Percentiles rank a stretch among this genome's conserved stretches.
These are phyloP conservation scores for Protophormia terraenovae DNA, from an alignment of 2,888 invertebrate species.

Conservation along the genomic window DNA sequence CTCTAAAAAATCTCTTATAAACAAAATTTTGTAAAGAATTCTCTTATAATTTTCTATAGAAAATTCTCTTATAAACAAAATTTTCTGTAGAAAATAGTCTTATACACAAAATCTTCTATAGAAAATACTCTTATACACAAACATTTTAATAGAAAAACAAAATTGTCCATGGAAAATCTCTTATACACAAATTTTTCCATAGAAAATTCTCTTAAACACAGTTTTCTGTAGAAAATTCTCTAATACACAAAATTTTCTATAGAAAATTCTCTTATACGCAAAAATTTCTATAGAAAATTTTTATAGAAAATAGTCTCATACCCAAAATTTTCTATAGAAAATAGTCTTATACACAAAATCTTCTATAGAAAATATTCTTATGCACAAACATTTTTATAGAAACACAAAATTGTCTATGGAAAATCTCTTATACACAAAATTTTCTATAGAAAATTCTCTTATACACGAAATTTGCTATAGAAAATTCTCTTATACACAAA, in stretches of 20 bases:
- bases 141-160: background rate
- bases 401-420: background rate
- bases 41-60: background rate
- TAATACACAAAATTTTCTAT: background rate
- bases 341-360: background rate
- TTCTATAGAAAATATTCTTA: background rate
- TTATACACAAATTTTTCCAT: background rate
- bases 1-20: background rate
- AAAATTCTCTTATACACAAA: background rate
- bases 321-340: background rate
- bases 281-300: background rate
- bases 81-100: background rate
- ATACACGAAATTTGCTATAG: background rate
- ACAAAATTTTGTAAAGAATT: no score
- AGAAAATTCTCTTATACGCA: background rate
- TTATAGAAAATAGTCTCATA: background rate
- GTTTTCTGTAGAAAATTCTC: background rate
- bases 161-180: background rate
- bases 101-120: background rate
- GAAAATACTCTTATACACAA: background rate
- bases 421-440: background rate
- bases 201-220: background rate
- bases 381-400: background rate
- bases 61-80: background rate
- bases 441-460: background rate